Conservation (phyloP, 2,888 invertebrate species). For the Galerucella nymphaeae region DNA sequence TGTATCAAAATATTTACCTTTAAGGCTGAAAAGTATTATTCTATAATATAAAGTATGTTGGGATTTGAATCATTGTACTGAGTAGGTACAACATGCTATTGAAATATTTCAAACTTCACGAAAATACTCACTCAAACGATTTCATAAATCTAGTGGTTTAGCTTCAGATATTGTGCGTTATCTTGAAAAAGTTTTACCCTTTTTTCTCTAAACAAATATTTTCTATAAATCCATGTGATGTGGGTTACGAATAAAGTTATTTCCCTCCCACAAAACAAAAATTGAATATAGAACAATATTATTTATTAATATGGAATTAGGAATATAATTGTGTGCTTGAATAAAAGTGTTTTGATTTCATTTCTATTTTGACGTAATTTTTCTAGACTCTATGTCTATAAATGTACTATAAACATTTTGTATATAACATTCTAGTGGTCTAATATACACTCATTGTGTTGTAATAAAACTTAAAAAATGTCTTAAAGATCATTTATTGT, state of each 20-base stretch:
- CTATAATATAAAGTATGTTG: no score
- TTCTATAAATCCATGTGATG: background rate
- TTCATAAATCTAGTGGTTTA: no score
- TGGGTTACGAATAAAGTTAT: background rate
- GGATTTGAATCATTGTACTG: no score
- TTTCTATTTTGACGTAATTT: conserved; percentile 41
- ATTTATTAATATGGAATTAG: conserved; percentile 41
- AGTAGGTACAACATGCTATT: no score
- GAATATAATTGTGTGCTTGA: conserved; percentile 49
- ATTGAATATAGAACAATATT: conserved; percentile 34
- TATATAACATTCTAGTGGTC: conserved; percentile 52
- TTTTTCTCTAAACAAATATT: background rate
- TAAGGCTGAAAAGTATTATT: no score
- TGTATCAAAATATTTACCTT: no score
- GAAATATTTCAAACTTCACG: no score
- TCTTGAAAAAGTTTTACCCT: conserved; percentile 2
- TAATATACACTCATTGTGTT: conserved; percentile 50
- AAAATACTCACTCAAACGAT: no score
- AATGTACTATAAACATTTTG: conserved; percentile 54
- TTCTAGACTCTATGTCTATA: conserved; percentile 51
- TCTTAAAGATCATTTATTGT: background rate
- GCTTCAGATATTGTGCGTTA: no score
- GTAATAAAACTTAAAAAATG: conserved; percentile 53
- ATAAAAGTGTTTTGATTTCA: conserved; percentile 44
- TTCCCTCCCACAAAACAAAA: background rate